phyloP scores from a whole-genome alignment of 2,797 vertebrate genomes.

The Anas acuta region DNA sequence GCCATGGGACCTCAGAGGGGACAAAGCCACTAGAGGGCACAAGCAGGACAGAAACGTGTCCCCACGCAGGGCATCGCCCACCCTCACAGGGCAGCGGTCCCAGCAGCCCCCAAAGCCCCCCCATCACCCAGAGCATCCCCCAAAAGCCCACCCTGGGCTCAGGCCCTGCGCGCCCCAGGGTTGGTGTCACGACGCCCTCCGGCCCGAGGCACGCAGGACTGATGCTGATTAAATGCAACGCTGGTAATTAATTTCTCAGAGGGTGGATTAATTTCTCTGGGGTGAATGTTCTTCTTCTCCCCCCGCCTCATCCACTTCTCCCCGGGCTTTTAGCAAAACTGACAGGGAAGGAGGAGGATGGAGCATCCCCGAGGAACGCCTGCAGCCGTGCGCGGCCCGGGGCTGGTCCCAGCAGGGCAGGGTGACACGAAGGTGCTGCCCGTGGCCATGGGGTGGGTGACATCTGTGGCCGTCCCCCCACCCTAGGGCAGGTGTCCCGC shows the following conservation, averaged over 20 bases:
- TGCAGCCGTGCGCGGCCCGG: rapidly evolving
- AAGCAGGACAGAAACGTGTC: slow-evolving; percentile 23
- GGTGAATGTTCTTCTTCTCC: slow-evolving; percentile 13
- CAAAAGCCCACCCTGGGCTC: not conserved
- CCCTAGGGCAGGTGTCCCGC: not conserved
- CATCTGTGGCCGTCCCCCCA: rapidly evolving
- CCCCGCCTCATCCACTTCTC: not conserved
- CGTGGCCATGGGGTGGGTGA: rapidly evolving
- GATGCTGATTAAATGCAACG: slow-evolving; percentile 42
- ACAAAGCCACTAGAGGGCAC: slow-evolving; percentile 61
- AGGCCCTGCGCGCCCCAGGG: not conserved
- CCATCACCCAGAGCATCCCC: not conserved
- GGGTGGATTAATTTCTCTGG: not conserved
- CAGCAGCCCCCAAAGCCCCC: not conserved
- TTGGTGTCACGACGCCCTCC: not conserved
- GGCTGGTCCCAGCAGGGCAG: not conserved
- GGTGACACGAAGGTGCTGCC: not conserved
- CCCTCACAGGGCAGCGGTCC: not conserved
- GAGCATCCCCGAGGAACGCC: not conserved
- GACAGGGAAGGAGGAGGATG: not conserved
- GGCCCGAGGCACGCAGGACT: not conserved
- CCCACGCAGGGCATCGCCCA: not conserved
- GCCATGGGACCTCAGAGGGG: not conserved
- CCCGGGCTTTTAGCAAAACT: not conserved
- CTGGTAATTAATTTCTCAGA: slow-evolving; percentile 65